phyloP scores from a whole-genome alignment of 2,113 vertebrate species.

The Nothoprocta perdicaria region DNA sequence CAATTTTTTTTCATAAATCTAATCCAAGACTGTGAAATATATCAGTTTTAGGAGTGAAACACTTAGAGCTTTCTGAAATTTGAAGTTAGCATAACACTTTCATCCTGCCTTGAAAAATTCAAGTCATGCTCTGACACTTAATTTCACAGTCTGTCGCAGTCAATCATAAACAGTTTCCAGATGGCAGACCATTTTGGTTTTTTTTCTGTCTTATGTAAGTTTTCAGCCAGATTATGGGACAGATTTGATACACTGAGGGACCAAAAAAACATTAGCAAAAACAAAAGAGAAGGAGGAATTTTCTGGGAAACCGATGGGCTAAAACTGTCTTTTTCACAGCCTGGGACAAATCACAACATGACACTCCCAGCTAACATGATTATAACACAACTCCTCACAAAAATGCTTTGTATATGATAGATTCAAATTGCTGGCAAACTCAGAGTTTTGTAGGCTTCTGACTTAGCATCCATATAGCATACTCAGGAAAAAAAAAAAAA shows the following conservation, averaged over 20 bases:
- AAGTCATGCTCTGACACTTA: neutral
- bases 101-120: neutral
- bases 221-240: neutral
- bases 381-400: neutral
- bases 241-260: neutral
- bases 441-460: neutral
- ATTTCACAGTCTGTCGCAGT: neutral
- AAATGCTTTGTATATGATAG: neutral
- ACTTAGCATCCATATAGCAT: neutral
- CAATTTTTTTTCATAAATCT: neutral
- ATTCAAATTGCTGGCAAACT: neutral
- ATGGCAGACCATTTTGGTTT: neutral
- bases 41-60: neutral
- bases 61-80: neutral
- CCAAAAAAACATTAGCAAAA: neutral
- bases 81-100: neutral
- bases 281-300: neutral
- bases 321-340: neutral
- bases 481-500: neutral
- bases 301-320: neutral
- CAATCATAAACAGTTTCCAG: neutral
- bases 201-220: neutral
- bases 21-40: neutral
- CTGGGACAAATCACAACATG: neutral
- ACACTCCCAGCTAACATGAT: neutral